These are phyloP conservation scores for Oxycera nigricornis DNA, from an alignment of 2,888 invertebrate species.

Conservation along the genomic window DNA sequence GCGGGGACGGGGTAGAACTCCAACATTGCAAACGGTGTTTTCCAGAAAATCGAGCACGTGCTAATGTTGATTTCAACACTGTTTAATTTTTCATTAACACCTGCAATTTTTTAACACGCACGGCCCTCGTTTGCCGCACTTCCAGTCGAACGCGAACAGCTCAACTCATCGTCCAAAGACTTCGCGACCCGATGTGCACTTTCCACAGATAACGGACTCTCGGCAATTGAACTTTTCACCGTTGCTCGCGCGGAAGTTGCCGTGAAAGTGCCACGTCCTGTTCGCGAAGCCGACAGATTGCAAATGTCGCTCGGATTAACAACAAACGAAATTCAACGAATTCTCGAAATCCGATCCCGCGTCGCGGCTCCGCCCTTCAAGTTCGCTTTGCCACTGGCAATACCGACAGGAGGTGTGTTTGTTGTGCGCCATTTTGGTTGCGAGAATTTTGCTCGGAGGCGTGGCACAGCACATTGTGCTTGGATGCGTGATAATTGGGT, in stretches of 20 bases:
- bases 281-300: constrained; percentile 58
- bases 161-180: not conserved
- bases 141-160: too few relatives aligned
- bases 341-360: constrained; percentile 29
- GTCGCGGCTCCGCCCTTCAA: not conserved
- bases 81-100: not conserved
- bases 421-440: not conserved
- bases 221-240: not conserved
- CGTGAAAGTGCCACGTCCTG: constrained; percentile 55
- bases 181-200: not conserved
- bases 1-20: constrained; percentile 57
- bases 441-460: not conserved
- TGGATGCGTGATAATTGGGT: not conserved
- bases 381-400: constrained; percentile 11
- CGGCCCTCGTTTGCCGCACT: not conserved
- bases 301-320: constrained; percentile 53
- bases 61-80: not conserved
- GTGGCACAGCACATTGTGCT: constrained; percentile 20
- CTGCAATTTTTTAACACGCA: not conserved
- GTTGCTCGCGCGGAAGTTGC: too few relatives aligned
- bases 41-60: constrained; percentile 18
- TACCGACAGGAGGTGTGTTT: constrained; percentile 11
- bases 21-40: constrained; percentile 39
- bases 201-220: not conserved
- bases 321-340: constrained; percentile 39